Conservation (phyloP, 2,888 invertebrate genomes). For the Aspidapion aeneum region DNA sequence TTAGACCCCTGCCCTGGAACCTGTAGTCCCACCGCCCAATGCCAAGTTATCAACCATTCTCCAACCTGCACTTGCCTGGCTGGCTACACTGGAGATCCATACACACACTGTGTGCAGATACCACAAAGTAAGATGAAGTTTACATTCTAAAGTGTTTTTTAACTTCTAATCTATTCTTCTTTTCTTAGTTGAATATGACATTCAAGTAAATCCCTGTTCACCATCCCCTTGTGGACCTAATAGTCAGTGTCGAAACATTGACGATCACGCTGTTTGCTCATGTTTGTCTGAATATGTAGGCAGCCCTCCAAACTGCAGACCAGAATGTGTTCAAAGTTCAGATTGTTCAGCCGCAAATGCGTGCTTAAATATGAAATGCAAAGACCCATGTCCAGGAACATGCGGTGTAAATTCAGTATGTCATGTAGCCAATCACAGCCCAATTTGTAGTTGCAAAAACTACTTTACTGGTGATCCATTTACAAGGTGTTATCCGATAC, state of each 20-base stretch:
- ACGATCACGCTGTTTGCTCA: constrained; percentile 68
- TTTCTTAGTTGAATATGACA: not conserved
- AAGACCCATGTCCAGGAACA: constrained; percentile 67
- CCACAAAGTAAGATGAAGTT: constrained; percentile 46
- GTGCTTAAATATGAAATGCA: constrained; percentile 65
- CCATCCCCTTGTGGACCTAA: constrained; percentile 74
- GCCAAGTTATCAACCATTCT: constrained; percentile 62
- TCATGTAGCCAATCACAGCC: constrained; percentile 67
- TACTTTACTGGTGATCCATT: constrained; percentile 65
- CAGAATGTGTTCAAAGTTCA: constrained; percentile 68
- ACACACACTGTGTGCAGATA: constrained; percentile 48
- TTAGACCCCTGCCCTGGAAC: constrained; percentile 66
- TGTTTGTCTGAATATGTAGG: constrained; percentile 64
- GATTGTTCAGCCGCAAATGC: constrained; percentile 67
- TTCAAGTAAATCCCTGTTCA: constrained; percentile 51
- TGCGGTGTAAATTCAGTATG: constrained; percentile 73
- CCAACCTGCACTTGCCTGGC: constrained; percentile 60
- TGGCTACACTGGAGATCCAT: constrained; percentile 66
- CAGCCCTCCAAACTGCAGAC: constrained; percentile 66
- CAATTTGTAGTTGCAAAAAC: constrained; percentile 63
- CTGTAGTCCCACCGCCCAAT: constrained; percentile 65
- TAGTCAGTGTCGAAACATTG: constrained; percentile 68
- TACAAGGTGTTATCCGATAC: constrained; percentile 53
- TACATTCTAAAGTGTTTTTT: constrained; percentile 3
- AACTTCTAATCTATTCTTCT: not conserved